Base-by-base conservation (phyloP, 1,140 invertebrate species). In the Plodia interpunctella region DNA sequence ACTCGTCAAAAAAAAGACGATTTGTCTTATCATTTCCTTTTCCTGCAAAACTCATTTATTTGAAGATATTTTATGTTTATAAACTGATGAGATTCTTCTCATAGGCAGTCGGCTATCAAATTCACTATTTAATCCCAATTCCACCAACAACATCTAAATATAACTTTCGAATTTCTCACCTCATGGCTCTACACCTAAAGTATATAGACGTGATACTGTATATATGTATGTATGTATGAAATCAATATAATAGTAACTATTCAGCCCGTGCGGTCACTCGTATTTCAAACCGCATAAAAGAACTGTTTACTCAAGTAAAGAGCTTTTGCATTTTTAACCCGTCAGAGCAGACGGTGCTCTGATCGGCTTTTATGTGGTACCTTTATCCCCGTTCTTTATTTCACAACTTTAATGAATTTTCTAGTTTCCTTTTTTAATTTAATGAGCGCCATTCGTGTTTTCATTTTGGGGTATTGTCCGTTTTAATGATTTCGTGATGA, bases 301-400 rank as follows among this genome's bases (percentile, higher is more conserved):
- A 60, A 59, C 52, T 76, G 73, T 78, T 78, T 78, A 70, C 73
- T 62, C 65, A 66, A 72, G 70, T 76, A 76, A 78, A 78, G 70
- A 78, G 76, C 66, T 63, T 78, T 68, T 78, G 73, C 76, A 78
- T 78, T 75, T 78, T 78, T 78, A 76, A 78, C 61, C 57, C 56
- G 65, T 52, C 51, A 15, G 54, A 58, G 49, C 58, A 49, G 58
- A 66, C 58, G 62, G 55, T 58, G 55, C 28, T 17, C 25, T 15
- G 25, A 10, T 11, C 20, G 17, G n/a, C 21, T 59, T 49, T 53
- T 49, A 44, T 50, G 32, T 35, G n/a, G 19, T 21, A 59, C 28
- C 49, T 54, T 60, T 54, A 55, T 53, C 38, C 38, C 51, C 9
- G 30, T 32, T 32, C 10, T 19, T 53, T 51, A 32, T 44, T 55